Evolutionary conservation across 2,113 vertebrate species (phyloP).

Genomic region (Anoplopoma fimbria): DNA sequence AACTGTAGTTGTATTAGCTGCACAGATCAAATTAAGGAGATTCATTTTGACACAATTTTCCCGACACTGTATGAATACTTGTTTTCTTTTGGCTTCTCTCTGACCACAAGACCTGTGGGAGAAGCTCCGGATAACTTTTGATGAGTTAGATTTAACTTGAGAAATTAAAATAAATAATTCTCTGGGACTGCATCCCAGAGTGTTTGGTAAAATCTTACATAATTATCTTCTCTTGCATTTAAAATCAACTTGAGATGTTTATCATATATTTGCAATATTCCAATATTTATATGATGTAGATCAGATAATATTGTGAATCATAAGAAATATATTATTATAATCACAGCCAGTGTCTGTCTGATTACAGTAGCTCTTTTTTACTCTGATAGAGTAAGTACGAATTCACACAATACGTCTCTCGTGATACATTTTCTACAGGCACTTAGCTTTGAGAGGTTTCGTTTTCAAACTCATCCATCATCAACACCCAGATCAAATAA

Average conservation of each 20-base stretch:
- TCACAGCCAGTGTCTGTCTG: background rate
- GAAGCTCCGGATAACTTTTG: conserved; percentile 11
- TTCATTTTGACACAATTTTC: conserved; percentile 8
- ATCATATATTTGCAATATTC: conserved; percentile 14
- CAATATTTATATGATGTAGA: conserved; percentile 7
- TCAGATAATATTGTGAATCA: conserved; percentile 18
- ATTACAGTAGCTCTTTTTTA: conserved; percentile 4
- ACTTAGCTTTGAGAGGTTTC: conserved; percentile 38
- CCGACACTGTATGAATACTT: background rate
- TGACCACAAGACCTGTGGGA: conserved; percentile 18
- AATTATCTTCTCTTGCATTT: background rate
- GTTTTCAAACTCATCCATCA: conserved; percentile 63
- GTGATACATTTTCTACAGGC: conserved; percentile 22
- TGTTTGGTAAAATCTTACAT: background rate
- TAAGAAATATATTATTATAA: conserved; percentile 10
- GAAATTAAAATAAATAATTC: background rate
- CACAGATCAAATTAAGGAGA: conserved; percentile 16
- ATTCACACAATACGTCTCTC: conserved; percentile 30
- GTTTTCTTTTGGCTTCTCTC: conserved; percentile 9
- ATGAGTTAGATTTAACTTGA: background rate
- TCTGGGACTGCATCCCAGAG: background rate
- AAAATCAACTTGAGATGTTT: background rate
- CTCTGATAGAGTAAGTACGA: conserved; percentile 33
- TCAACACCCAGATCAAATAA: conserved; percentile 57
- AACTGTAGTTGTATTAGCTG: background rate